phyloP scores from a whole-genome alignment of 1,140 invertebrate genomes.

The Drosophila tristis region DNA sequence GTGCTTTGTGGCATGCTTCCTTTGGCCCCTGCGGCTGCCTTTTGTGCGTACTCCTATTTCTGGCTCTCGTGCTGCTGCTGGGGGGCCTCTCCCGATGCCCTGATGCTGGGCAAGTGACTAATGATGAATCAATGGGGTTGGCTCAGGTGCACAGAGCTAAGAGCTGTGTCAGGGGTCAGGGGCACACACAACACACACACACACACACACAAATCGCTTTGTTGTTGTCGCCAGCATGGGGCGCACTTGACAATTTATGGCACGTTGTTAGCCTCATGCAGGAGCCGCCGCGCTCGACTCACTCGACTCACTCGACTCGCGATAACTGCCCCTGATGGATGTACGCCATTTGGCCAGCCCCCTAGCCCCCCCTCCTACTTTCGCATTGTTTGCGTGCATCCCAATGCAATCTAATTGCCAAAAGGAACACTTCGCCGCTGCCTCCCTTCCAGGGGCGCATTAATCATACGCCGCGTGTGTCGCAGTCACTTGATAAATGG shows the following conservation, averaged over 20 bases:
- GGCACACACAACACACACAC: neutral
- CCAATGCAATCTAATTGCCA: slow-evolving; percentile 33
- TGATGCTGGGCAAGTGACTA: slow-evolving; percentile 17
- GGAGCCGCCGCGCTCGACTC: slow-evolving; percentile 7
- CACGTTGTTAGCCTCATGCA: slow-evolving; percentile 61
- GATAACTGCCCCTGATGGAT: slow-evolving; percentile 48
- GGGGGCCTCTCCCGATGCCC: neutral
- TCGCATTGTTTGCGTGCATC: neutral
- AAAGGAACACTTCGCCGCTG: slow-evolving; percentile 9
- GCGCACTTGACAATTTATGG: slow-evolving; percentile 53
- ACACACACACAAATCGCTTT: slow-evolving; percentile 25
- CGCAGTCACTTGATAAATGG: slow-evolving; percentile 61
- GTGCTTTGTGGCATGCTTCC: too few relatives aligned
- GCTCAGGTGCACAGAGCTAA: too few relatives aligned
- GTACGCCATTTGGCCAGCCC: slow-evolving; percentile 35
- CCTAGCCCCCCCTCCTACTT: neutral
- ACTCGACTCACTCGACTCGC: neutral
- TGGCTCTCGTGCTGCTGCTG: neutral
- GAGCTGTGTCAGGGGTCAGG: neutral
- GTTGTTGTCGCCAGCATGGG: slow-evolving; percentile 26
- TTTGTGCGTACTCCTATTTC: neutral
- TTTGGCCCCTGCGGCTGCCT: neutral
- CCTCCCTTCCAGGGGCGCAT: slow-evolving; percentile 13
- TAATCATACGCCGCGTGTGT: slow-evolving; percentile 62
- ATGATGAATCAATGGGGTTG: slow-evolving; percentile 32